Conservation (phyloP, 2,113 vertebrate genomes). For the Stercorarius parasiticus region DNA sequence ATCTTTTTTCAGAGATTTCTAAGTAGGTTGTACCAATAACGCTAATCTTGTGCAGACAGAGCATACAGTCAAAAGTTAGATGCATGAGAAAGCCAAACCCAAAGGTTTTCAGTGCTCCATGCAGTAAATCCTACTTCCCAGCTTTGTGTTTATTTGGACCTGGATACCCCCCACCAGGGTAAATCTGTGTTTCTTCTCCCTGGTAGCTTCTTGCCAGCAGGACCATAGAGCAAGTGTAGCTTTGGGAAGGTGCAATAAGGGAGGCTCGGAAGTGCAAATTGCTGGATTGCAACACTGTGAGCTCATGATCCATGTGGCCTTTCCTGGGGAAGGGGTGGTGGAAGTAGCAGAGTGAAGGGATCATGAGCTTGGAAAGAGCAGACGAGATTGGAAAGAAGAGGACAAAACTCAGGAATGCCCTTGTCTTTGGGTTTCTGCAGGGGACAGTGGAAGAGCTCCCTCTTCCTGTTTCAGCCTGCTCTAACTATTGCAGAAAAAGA, state of each 20-base stretch:
- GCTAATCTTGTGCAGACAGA: constrained; percentile 1
- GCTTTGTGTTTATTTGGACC: background rate
- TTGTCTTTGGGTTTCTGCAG: background rate
- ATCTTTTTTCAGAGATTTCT: constrained; percentile 47
- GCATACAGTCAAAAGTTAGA: constrained; percentile 13
- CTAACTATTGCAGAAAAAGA: background rate
- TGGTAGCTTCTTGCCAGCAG: background rate
- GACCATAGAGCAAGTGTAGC: background rate
- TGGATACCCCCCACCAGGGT: background rate
- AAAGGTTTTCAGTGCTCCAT: background rate
- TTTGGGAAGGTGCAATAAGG: background rate
- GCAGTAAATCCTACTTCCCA: background rate
- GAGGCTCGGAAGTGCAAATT: background rate
- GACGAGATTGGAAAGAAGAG: background rate
- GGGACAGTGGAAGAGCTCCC: constrained; percentile 45
- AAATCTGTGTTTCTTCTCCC: background rate
- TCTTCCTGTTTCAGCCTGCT: constrained; percentile 3
- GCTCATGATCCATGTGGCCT: background rate
- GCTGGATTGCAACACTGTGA: background rate
- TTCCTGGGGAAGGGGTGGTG: background rate
- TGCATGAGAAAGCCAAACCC: constrained; percentile 6
- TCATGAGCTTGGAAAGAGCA: background rate
- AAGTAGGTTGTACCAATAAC: constrained; percentile 47
- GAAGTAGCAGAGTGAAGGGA: background rate
- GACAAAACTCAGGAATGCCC: background rate